phyloP scores from a whole-genome alignment of 2,113 vertebrate genomes.

The Puffinus mauretanicus region DNA sequence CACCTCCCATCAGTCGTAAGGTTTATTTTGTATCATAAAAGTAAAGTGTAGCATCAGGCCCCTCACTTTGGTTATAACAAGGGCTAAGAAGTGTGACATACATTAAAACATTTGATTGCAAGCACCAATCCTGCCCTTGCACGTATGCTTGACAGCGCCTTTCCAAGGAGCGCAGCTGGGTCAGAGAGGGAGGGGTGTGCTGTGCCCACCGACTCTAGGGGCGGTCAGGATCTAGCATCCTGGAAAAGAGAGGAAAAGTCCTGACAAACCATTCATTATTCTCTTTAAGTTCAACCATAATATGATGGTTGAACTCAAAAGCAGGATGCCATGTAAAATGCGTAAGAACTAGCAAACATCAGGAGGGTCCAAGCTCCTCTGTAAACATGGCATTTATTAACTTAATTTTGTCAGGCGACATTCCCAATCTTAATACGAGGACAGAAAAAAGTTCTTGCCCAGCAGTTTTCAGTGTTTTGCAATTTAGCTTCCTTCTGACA shows the following conservation, averaged over 20 bases:
- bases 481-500: neutral
- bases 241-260: neutral
- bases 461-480: neutral
- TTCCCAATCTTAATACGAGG: neutral
- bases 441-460: neutral
- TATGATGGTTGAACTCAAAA: neutral
- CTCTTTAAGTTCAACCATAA: neutral
- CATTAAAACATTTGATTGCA: neutral
- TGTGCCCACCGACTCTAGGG: neutral
- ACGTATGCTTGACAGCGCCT: neutral
- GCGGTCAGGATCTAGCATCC: too few species aligned
- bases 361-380: neutral
- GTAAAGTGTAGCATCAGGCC: neutral
- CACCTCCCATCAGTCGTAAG: neutral
- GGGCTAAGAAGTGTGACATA: neutral
- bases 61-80: neutral
- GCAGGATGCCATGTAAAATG: neutral
- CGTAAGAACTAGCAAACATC: neutral
- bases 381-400: neutral
- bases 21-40: neutral
- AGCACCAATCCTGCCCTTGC: neutral
- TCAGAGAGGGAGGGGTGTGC: neutral
- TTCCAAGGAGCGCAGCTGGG: neutral
- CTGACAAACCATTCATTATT: neutral
- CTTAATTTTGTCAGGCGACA: neutral